Evolutionary conservation across 2,113 vertebrate species (phyloP), one percentile per base, ranked within the genome.

Genomic region (Cephalopterus ornatus): DNA sequence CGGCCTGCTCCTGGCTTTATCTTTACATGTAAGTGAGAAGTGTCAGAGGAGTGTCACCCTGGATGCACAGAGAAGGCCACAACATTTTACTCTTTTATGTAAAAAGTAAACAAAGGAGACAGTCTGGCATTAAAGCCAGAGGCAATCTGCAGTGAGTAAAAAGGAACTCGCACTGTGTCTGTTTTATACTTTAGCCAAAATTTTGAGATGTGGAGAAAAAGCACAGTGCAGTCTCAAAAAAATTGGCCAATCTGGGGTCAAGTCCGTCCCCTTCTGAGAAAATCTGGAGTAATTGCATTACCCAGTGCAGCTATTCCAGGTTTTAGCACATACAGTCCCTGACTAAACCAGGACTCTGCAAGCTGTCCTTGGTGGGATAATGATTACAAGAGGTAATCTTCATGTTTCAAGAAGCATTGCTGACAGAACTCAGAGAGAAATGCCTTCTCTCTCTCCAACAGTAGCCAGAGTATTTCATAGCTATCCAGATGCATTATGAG

Each of bases 401-500:
- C 68, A 55, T 85, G 80, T 95, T 94, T 96, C 83, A 73, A 81
- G 85, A 86, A 86, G 72, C 47, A 46, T 14, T 80, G 88, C 85
- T 92, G 95, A 90, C 88, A 88, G 56, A 78, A 95, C 68, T 85
- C 52, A 65, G 76, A 61, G 49, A 92, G 85, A 94, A 96, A 79
- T 95, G 49, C 52, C 42, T 94, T 91, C 73, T 71, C 58, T 72
- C 47, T 63, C 61, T 61, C 65, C 13, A 66, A 46, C 80, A 62
- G 92, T 93, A 95, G 92, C 89, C 58, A 52, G 66, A 78, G 70
- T 93, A 92, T 97, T 96, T 96, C 93, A 87, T 93, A 93, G 71
- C 93, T 86, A 91, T 96, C 96, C 85, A 95, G 73, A 95, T 91
- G 86, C 88, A 92, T 95, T 95, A 96, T 76, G 56, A 96, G 95